Evolutionary conservation across 2,113 vertebrate genomes (phyloP), one percentile per base, ranked within the genome.

Genomic region (Campylomormyrus numenius): DNA sequence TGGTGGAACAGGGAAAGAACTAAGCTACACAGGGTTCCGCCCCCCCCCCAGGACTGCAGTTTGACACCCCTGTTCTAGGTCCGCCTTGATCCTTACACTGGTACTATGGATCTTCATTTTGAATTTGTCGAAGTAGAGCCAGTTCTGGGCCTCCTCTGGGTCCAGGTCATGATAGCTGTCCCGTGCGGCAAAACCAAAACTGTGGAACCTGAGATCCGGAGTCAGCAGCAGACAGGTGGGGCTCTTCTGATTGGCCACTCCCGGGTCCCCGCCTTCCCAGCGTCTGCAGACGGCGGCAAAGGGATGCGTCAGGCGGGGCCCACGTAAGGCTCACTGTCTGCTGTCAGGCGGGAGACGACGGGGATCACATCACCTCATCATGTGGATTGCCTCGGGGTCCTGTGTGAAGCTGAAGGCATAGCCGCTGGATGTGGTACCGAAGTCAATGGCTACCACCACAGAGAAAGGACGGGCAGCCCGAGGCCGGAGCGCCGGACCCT

Each of bases 31-130:
- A 6, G 52, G 52, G 17, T 1, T 53, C 52, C 1, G 52, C 0
- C 52, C 52, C 52, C 52, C 52, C 52, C 52, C 52, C 52, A 21
- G 17, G 17, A 53, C 0, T 24, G 19, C 0, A 56, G 53, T 56
- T 21, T 7, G 53, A 7, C 53, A 21, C 53, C 53, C 53, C 53
- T 56, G 1, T 19, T 21, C 24, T 21, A 24, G 53, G 5, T 56
- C 53, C 46, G 84, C 92, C 3, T 7, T 31, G 77, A 89, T 46
- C 35, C 92, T 94, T 94, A 99, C 98, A 0, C 96, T 97, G 87
- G 97, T 95, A 90, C 98, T 99, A 95, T 99, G 98, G 85, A 99
- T 98, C 94, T 97, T 99, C 98, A 99, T 99, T 94, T 99, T 99
- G 83, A 99, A 99, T 93, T 99, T 99, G 92, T 99, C 98, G 0